These are phyloP conservation scores for Eupithecia insigniata DNA, from an alignment of 2,888 invertebrate genomes.

Conservation along the genomic window DNA sequence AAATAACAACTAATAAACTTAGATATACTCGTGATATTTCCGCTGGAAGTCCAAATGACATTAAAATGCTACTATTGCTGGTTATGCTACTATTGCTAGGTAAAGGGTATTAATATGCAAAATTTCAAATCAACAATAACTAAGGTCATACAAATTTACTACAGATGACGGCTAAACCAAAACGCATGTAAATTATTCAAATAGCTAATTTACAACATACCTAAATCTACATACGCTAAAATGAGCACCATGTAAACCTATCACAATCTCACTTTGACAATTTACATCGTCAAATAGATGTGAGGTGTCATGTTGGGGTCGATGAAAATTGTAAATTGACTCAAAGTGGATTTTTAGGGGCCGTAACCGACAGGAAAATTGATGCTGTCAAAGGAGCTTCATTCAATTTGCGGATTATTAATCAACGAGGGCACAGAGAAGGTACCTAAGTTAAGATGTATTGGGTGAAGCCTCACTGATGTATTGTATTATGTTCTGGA, in stretches of 20 bases:
- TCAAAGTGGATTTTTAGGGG: constrained; percentile 81
- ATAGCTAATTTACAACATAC: neutral
- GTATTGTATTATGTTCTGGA: neutral
- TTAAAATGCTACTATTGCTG: neutral
- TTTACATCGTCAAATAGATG: constrained; percentile 82
- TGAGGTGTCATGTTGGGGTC: constrained; percentile 80
- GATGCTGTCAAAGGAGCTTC: constrained; percentile 80
- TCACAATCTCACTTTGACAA: constrained; percentile 72
- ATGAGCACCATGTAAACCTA: constrained; percentile 61
- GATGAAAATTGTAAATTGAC: constrained; percentile 83
- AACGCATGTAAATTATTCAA: neutral
- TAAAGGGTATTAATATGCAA: no score
- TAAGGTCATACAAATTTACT: neutral
- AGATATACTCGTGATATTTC: neutral
- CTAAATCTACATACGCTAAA: constrained; percentile 8
- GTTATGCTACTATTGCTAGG: neutral
- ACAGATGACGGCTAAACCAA: neutral
- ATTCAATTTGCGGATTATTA: constrained; percentile 81
- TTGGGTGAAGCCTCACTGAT: neutral
- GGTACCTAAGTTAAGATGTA: constrained; percentile 19
- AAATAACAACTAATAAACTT: no score
- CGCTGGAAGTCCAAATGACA: neutral
- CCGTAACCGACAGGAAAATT: constrained; percentile 77
- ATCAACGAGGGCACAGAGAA: constrained; percentile 61
- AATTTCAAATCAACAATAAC: neutral